phyloP scores from a whole-genome alignment of 2,113 vertebrate species.

The Barnardius zonarius region DNA sequence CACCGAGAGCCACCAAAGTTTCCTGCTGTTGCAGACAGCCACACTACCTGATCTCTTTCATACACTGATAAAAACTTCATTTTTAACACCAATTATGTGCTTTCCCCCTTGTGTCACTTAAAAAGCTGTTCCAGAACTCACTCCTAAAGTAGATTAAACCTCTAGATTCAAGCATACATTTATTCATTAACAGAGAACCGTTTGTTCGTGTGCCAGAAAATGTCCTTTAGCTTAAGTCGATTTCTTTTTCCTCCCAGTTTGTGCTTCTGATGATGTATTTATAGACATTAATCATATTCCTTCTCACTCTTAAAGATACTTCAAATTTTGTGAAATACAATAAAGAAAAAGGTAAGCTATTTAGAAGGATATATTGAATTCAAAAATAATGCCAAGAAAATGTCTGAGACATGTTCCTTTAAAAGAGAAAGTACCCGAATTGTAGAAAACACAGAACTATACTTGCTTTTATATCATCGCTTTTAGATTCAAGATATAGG shows the following conservation, averaged over 20 bases:
- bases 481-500: background rate
- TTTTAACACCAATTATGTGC: background rate
- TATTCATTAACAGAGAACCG: background rate
- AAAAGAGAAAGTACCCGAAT: background rate
- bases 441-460: background rate
- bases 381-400: background rate
- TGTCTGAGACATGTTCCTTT: background rate
- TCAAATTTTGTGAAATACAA: background rate
- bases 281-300: background rate
- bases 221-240: background rate
- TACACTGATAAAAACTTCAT: background rate
- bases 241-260: background rate
- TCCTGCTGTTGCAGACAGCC: background rate
- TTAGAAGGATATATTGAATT: background rate
- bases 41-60: background rate
- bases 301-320: background rate
- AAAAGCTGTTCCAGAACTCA: background rate
- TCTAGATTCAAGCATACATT: background rate
- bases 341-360: background rate
- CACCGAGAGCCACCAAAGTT: background rate
- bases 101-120: background rate
- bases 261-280: background rate
- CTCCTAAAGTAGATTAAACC: background rate
- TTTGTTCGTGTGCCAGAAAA: background rate
- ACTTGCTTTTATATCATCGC: background rate